Percentiles rank a stretch among this genome's conserved stretches.
These are phyloP conservation scores for Palythoa caribaeorum DNA, from an alignment of 92 coral and sea anemone genomes.

Conservation along the genomic window DNA sequence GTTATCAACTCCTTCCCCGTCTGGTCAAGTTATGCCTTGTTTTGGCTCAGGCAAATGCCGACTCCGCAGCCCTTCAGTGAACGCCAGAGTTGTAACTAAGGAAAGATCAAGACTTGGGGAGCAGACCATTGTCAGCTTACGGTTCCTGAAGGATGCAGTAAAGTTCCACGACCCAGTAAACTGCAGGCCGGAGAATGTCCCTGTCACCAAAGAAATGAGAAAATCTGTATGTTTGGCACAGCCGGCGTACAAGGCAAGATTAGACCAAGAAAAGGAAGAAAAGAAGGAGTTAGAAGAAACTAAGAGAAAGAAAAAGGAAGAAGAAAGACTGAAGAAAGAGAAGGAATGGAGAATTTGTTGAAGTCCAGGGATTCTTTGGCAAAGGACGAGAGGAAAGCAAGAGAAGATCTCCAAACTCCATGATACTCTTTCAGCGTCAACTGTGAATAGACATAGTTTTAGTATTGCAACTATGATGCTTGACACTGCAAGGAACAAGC, in stretches of 20 bases:
- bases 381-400: neutral
- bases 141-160: no score
- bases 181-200: slow-evolving; percentile 55
- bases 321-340: no score
- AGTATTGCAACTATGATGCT: neutral
- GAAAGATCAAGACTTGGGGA: neutral
- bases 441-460: neutral
- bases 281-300: no score
- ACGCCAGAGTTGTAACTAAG: slow-evolving; percentile 61
- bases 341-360: no score
- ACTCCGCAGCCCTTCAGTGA: slow-evolving; percentile 61
- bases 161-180: no score
- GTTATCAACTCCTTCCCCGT: slow-evolving; percentile 60
- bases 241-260: slow-evolving; percentile 45
- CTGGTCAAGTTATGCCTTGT: slow-evolving; percentile 66
- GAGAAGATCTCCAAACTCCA: no score
- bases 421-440: neutral
- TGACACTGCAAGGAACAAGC: no score
- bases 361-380: neutral
- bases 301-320: no score
- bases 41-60: neutral
- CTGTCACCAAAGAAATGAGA: slow-evolving; percentile 48
- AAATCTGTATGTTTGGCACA: slow-evolving; percentile 61
- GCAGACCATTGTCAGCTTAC: no score
- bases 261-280: neutral